Evolutionary conservation across 1,140 invertebrate species (phyloP).

Genomic region (Solenopsis invicta): DNA sequence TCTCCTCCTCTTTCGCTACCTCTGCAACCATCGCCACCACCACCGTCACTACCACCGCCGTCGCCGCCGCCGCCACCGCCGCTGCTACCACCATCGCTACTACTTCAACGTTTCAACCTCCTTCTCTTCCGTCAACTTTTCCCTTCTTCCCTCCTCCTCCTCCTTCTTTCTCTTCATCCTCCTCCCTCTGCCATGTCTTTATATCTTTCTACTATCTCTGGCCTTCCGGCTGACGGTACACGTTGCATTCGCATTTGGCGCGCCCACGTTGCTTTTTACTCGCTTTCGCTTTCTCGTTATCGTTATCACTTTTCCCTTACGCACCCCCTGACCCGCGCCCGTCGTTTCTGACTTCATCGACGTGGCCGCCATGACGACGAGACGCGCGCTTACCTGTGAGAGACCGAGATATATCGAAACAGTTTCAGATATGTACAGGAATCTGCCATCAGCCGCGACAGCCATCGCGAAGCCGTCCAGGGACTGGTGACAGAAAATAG

Average conservation of each 20-base stretch:
- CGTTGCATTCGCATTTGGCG: slow-evolving; percentile 64
- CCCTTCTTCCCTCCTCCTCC: background rate
- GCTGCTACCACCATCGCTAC: background rate
- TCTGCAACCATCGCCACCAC: slow-evolving; percentile 1
- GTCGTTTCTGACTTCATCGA: slow-evolving; percentile 55
- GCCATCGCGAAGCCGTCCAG: slow-evolving; percentile 98
- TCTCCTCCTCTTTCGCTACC: slow-evolving; percentile 46
- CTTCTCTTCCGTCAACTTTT: slow-evolving; percentile 66
- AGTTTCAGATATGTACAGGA: slow-evolving; percentile 99
- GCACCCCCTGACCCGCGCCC: background rate
- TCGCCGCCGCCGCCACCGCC: background rate
- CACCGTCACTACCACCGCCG: background rate
- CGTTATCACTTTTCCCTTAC: slow-evolving; percentile 46
- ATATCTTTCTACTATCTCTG: slow-evolving; percentile 67
- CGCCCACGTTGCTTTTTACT: slow-evolving; percentile 64
- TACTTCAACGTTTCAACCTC: slow-evolving; percentile 70
- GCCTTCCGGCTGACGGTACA: slow-evolving; percentile 76
- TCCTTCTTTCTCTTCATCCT: background rate
- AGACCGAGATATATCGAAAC: slow-evolving; percentile 99
- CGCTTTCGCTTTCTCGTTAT: slow-evolving; percentile 44
- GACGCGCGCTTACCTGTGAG: slow-evolving; percentile 94
- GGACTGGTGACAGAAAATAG: slow-evolving; percentile 90
- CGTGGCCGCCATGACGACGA: slow-evolving; percentile 46
- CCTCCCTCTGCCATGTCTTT: slow-evolving; percentile 23
- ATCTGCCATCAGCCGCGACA: slow-evolving; percentile 97